Percentiles rank a stretch among this genome's conserved stretches.
These are phyloP conservation scores for Hartigia nigra DNA, from an alignment of 2,888 invertebrate genomes.

Conservation along the genomic window DNA sequence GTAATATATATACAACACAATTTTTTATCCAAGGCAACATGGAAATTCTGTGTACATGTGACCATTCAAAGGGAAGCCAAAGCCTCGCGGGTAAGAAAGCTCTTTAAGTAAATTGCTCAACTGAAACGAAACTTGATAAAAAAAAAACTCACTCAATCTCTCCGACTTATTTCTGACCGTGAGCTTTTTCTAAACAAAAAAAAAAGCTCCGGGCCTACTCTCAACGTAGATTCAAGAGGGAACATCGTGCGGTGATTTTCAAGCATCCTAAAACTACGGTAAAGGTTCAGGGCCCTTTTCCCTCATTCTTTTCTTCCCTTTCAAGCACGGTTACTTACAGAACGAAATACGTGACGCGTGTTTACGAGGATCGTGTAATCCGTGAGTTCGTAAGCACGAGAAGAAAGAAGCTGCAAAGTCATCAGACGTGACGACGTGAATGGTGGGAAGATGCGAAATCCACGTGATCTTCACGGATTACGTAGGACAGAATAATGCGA, in stretches of 20 bases:
- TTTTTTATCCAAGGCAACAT: not conserved
- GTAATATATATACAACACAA: not conserved
- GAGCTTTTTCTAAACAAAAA: not conserved
- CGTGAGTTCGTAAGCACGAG: not conserved
- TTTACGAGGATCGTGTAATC: not conserved
- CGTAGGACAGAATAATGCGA: not conserved
- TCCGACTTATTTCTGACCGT: not conserved
- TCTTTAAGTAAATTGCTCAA: not conserved
- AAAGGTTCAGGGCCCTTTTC: not conserved
- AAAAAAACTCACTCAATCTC: not conserved
- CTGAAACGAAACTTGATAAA: not conserved
- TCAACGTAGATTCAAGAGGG: not conserved
- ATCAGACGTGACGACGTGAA: not conserved
- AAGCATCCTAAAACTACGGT: not conserved
- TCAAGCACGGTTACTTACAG: not conserved
- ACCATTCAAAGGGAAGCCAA: not conserved
- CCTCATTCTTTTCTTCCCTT: not conserved
- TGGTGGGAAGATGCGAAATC: not conserved
- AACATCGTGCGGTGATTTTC: not conserved
- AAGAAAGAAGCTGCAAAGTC: not conserved
- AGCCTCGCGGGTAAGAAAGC: not conserved
- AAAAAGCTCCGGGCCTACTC: not conserved
- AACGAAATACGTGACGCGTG: not conserved
- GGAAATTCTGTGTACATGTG: not conserved
- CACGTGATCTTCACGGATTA: not conserved